Percentiles rank a stretch among this genome's conserved stretches.
Conservation (phyloP, 53 echinoderm and acorn worm genomes). For the Luidia sarsii region DNA sequence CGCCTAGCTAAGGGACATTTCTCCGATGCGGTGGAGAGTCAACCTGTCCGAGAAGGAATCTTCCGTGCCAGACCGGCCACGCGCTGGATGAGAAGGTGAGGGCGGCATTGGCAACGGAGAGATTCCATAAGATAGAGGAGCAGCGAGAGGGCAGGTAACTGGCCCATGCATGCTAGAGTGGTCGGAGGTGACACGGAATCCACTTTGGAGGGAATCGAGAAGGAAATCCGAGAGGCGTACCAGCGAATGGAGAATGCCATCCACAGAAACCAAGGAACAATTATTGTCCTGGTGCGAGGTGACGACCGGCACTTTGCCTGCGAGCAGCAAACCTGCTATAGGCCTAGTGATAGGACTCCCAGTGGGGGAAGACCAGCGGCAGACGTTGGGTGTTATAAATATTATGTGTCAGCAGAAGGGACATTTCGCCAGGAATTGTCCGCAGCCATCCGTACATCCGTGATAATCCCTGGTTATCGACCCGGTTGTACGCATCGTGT, state of each 20-base stretch:
- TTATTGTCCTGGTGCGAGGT: neutral
- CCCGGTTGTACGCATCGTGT: too few species aligned
- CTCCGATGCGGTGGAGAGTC: conserved; percentile 1
- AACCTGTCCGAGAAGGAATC: neutral
- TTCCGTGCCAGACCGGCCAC: neutral
- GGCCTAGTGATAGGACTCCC: neutral
- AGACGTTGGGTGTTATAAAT: neutral
- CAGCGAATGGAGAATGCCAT: too few species aligned
- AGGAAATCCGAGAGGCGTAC: neutral
- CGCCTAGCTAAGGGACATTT: conserved; percentile 24
- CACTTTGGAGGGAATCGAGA: neutral
- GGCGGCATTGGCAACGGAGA: neutral
- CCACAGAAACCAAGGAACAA: neutral
- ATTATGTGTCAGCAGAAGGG: neutral
- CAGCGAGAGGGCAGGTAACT: neutral
- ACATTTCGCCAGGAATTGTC: neutral
- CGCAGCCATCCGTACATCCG: too few species aligned
- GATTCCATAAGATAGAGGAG: conserved; percentile 4
- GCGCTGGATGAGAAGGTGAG: neutral
- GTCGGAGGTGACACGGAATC: neutral
- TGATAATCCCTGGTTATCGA: too few species aligned
- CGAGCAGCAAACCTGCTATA: too few species aligned
- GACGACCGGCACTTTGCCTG: neutral
- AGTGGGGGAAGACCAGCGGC: neutral
- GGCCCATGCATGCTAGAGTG: neutral